phyloP scores from a whole-genome alignment of 2,888 invertebrate genomes.

The Molorchus minor region DNA sequence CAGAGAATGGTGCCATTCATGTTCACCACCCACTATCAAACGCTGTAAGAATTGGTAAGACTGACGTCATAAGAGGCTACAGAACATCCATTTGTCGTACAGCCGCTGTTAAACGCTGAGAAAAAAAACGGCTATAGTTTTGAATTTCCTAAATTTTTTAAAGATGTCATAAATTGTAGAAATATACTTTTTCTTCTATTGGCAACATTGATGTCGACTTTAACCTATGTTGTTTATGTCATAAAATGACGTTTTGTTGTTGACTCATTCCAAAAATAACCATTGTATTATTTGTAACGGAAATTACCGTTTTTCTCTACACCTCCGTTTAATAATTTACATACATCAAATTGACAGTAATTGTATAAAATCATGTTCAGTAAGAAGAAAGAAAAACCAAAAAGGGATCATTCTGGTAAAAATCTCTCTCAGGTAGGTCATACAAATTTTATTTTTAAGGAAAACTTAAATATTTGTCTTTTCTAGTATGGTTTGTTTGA shows the following conservation, averaged over 20 bases:
- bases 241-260: slow-evolving; percentile 9
- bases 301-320: slow-evolving; percentile 6
- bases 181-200: too few species aligned
- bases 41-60: too few species aligned
- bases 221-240: too few species aligned
- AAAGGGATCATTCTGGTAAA: slow-evolving; percentile 48
- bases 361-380: slow-evolving; percentile 11
- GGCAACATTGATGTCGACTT: slow-evolving; percentile 12
- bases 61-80: too few species aligned
- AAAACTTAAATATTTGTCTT: background rate
- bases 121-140: too few species aligned
- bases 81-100: too few species aligned
- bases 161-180: too few species aligned
- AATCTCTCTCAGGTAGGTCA: slow-evolving; percentile 49
- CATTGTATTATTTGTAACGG: slow-evolving; percentile 16
- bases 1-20: too few species aligned
- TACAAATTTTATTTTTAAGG: background rate
- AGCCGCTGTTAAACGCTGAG: too few species aligned
- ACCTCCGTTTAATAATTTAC: background rate
- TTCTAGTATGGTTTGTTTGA: slow-evolving; percentile 80
- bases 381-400: slow-evolving; percentile 47
- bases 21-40: too few species aligned
- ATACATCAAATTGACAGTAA: too few species aligned
- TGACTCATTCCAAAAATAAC: slow-evolving; percentile 26
- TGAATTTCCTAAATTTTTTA: too few species aligned